Base-by-base conservation (phyloP, 2,797 vertebrate species). In the Pteropus rufus region DNA sequence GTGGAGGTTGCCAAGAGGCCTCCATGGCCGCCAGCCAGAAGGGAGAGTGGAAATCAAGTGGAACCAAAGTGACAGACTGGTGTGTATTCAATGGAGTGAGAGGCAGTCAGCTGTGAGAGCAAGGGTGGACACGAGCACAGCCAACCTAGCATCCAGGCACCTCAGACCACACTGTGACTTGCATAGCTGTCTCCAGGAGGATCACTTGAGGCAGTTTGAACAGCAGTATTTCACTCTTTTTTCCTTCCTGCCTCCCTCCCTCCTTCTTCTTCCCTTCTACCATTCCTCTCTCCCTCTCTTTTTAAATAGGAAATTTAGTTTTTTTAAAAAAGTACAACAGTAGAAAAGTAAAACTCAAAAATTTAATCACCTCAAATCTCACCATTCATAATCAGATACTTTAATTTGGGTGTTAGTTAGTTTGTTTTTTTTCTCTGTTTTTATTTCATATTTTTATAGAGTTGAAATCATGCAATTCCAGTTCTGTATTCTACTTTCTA, bases 1-100 rank as follows among this genome's bases (percentile, higher is more conserved):
- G 0, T 7, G 1, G 67, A 97, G 69, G 93, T 95, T 98, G 97
- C 95, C 6, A 89, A 95, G 94, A 97, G 73, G 81, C 94, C 82
- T 90, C 69, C 6, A 5, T 97, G 97, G 97, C 97, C 54, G 92
- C 91, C 65, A 86, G 97, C 97, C 96, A 54, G 7, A 69, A 1
- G 29, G 76, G 86, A 93, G 87, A 93, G 56, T 83, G 79, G 94
- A 93, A 96, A 94, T 97, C 79, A 77, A 96, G 95, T 87, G 83
- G 96, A 97, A 97, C 62, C 0, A 10, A 91, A 86, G 75, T 23
- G 86, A 87, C 92, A 93, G 97, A 79, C 94, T 81, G 24, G 0
- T 91, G 72, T 89, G 93, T 75, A 80, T 87, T 77, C 80, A 75
- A 0, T 34, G 73, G 91, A 89, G 73, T 75, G 76, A 56, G 92